Evolutionary conservation across 2,797 vertebrate species (phyloP).

Genomic region (Coluber constrictor): DNA sequence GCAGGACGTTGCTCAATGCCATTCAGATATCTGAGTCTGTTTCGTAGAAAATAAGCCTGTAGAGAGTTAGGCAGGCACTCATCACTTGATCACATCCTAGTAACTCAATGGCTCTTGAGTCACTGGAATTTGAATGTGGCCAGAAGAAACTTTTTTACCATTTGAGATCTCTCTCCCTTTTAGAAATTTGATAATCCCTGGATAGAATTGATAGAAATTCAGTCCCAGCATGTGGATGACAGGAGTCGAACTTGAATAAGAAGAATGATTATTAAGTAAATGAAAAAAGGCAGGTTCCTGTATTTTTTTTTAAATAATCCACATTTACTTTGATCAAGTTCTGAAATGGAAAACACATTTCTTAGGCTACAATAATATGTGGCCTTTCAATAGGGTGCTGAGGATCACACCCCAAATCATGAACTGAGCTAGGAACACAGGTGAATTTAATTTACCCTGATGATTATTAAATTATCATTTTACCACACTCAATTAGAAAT

Average conservation of each 20-base stretch:
- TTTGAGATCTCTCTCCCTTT: neutral
- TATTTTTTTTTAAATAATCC: neutral
- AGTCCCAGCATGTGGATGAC: neutral
- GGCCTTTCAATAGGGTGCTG: neutral
- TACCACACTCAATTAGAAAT: neutral
- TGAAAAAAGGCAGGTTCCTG: neutral
- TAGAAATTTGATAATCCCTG: neutral
- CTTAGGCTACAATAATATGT: neutral
- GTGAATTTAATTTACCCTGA: neutral
- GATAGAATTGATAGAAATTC: neutral
- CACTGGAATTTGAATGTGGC: neutral
- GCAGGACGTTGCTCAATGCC: neutral
- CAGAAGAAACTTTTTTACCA: neutral
- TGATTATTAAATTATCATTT: neutral
- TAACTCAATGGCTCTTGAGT: neutral
- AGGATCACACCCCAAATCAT: neutral
- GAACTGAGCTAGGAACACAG: neutral
- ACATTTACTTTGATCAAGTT: neutral
- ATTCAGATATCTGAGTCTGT: neutral
- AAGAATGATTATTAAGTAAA: neutral
- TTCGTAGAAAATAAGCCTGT: neutral
- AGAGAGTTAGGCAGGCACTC: neutral
- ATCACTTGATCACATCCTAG: neutral
- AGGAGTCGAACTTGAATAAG: neutral
- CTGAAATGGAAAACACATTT: neutral